phyloP scores from a whole-genome alignment of 2,888 invertebrate species.

The Eretmocerus hayati region DNA sequence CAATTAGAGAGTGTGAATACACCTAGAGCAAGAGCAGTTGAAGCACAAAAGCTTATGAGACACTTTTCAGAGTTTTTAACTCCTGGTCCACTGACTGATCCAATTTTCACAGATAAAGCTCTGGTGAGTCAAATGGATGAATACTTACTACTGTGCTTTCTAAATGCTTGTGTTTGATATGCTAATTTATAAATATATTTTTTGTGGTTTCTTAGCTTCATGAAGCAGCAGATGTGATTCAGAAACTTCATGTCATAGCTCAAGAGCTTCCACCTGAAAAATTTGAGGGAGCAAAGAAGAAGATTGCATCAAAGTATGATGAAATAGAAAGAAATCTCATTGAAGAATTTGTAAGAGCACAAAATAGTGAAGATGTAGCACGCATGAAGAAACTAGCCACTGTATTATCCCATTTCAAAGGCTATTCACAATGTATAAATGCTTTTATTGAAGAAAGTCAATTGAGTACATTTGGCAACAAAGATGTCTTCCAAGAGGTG shows the following conservation, averaged over 20 bases:
- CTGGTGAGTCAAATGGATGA: slow-evolving; percentile 52
- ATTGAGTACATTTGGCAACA: slow-evolving; percentile 76
- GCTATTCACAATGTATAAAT: slow-evolving; percentile 92
- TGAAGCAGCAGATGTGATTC: slow-evolving; percentile 95
- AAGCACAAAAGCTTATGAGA: slow-evolving; percentile 87
- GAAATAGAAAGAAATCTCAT: slow-evolving; percentile 84
- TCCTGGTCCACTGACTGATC: slow-evolving; percentile 75
- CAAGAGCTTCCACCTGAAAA: slow-evolving; percentile 88
- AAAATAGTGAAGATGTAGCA: slow-evolving; percentile 73
- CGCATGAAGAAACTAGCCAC: slow-evolving; percentile 91
- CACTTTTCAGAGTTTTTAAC: slow-evolving; percentile 88
- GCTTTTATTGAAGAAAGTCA: slow-evolving; percentile 96
- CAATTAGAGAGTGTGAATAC: slow-evolving; percentile 95
- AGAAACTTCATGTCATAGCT: slow-evolving; percentile 90
- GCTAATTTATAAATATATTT: not conserved
- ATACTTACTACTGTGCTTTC: not conserved
- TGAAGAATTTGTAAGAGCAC: slow-evolving; percentile 88
- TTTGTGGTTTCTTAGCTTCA: slow-evolving; percentile 59
- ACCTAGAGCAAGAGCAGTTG: slow-evolving; percentile 87
- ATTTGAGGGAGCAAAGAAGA: slow-evolving; percentile 76
- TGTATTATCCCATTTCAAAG: slow-evolving; percentile 91
- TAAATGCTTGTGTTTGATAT: not conserved
- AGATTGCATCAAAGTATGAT: slow-evolving; percentile 83
- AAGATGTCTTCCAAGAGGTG: slow-evolving; percentile 86
- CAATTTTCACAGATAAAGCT: slow-evolving; percentile 78